Evolutionary conservation across 2,113 vertebrate genomes (phyloP).

Genomic region (Gasterosteus aculeatus): DNA sequence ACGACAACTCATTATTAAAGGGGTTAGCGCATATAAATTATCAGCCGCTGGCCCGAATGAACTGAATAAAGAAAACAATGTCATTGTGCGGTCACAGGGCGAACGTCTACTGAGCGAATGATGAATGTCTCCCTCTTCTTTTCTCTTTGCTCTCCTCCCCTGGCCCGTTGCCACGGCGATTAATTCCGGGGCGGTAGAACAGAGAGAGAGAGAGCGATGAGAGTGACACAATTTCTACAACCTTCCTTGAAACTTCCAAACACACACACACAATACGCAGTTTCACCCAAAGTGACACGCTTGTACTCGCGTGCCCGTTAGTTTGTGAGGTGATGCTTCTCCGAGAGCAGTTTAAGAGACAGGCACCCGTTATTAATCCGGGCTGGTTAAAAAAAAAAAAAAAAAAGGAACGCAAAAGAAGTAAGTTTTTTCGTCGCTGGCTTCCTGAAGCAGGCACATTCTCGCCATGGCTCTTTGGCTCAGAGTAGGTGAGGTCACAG

Average conservation of each 20-base stretch:
- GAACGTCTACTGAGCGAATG: slow-evolving; percentile 56
- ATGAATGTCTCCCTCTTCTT: slow-evolving; percentile 58
- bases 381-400: background rate
- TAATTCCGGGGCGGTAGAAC: slow-evolving; percentile 44
- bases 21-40: slow-evolving; percentile 62
- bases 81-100: slow-evolving; percentile 52
- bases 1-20: slow-evolving; percentile 57
- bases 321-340: background rate
- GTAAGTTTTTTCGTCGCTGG: no score
- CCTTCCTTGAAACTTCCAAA: background rate
- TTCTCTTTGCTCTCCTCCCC: slow-evolving; percentile 27
- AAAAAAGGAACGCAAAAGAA: background rate
- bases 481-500: slow-evolving; percentile 37
- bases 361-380: background rate
- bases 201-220: slow-evolving; percentile 23
- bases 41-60: slow-evolving; percentile 50
- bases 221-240: slow-evolving; percentile 68
- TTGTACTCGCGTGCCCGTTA: background rate
- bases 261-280: slow-evolving; percentile 5
- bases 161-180: slow-evolving; percentile 63
- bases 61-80: slow-evolving; percentile 71
- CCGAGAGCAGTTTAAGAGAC: background rate
- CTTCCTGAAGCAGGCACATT: background rate
- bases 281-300: slow-evolving; percentile 1
- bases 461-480: slow-evolving; percentile 23